Evolutionary conservation across 2,113 vertebrate genomes (phyloP).

Genomic region (Hippopotamus amphibius): DNA sequence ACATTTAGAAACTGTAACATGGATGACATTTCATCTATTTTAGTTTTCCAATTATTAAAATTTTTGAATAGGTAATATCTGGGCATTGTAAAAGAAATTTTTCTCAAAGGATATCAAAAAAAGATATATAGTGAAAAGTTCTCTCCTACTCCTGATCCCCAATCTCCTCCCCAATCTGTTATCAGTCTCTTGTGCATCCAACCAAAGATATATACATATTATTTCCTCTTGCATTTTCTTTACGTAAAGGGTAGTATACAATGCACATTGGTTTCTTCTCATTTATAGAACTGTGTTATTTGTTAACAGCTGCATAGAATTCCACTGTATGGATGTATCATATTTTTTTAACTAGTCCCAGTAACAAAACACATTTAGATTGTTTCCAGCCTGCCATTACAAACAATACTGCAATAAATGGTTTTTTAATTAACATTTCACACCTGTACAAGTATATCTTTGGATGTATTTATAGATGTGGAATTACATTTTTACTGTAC

Average conservation of each 20-base stretch:
- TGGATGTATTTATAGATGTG: constrained; percentile 18
- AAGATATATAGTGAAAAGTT: neutral
- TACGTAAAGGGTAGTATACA: neutral
- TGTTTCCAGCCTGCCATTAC: constrained; percentile 29
- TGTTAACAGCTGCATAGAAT: constrained; percentile 33
- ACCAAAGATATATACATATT: neutral
- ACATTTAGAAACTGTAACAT: neutral
- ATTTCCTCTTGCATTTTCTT: neutral
- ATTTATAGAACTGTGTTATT: neutral
- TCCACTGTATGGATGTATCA: neutral
- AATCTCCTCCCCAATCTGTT: neutral
- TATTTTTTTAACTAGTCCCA: constrained; percentile 41
- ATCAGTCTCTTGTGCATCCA: neutral
- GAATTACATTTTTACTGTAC: constrained; percentile 49
- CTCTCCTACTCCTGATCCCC: neutral
- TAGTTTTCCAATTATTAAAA: neutral
- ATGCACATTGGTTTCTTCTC: neutral
- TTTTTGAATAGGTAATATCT: constrained; percentile 6
- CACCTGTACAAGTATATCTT: constrained; percentile 22
- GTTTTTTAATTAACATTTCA: constrained; percentile 65
- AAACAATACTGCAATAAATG: constrained; percentile 29
- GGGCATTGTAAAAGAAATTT: neutral
- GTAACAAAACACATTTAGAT: constrained; percentile 35
- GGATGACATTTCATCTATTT: neutral
- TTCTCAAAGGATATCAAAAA: neutral